Evolutionary conservation across 92 coral and sea anemone genomes (phyloP).

Genomic region (Desmophyllum pertusum): DNA sequence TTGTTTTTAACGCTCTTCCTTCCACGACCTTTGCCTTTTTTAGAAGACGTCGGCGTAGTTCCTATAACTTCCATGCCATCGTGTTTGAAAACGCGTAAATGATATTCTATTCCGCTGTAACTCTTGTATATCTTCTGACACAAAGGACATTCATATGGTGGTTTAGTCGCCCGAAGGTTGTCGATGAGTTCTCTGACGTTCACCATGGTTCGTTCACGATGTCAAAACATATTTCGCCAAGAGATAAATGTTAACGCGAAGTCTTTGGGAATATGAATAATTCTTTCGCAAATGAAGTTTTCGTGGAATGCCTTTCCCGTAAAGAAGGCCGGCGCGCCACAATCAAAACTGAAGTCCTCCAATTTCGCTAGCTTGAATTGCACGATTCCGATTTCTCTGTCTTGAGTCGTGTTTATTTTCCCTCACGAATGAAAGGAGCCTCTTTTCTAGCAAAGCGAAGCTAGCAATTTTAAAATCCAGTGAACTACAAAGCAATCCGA

Average conservation of each 20-base stretch:
- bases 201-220: constrained; percentile 74
- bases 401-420: not conserved
- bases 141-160: constrained; percentile 99
- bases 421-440: not conserved
- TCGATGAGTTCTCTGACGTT: constrained; percentile 95
- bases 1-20: constrained; percentile 91
- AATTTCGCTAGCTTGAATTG: constrained; percentile 22
- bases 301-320: constrained; percentile 41
- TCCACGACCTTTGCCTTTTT: constrained; percentile 91
- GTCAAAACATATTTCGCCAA: constrained; percentile 64
- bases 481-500: constrained; percentile 38
- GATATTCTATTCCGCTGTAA: constrained; percentile 99
- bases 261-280: constrained; percentile 24
- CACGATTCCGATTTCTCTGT: constrained; percentile 14
- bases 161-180: constrained; percentile 90
- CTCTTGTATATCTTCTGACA: constrained; percentile 99
- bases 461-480: constrained; percentile 21
- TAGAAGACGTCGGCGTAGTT: constrained; percentile 77
- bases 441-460: constrained; percentile 11
- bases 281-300: constrained; percentile 44
- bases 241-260: not conserved
- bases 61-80: constrained; percentile 89
- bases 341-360: constrained; percentile 27
- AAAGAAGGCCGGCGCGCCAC: constrained; percentile 47
- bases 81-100: constrained; percentile 92